Conservation (phyloP, 2,797 vertebrate species). For the Xenops minutus region DNA sequence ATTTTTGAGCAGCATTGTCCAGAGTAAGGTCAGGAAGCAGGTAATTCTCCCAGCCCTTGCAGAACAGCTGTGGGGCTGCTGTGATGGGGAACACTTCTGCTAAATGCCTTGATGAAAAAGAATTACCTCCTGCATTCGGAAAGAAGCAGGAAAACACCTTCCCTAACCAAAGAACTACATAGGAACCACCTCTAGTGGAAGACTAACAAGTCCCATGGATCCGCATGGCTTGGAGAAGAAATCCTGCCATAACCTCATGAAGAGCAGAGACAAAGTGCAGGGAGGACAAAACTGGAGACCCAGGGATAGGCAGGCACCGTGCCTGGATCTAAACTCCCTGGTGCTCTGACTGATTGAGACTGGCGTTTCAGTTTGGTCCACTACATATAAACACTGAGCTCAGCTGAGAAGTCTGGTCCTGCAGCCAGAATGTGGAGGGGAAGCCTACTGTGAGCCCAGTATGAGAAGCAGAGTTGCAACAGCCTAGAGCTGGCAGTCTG, state of each 20-base stretch:
- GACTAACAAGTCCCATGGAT: background rate
- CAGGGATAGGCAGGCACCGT: background rate
- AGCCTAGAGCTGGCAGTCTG: background rate
- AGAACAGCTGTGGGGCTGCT: background rate
- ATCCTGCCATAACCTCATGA: background rate
- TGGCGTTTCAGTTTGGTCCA: background rate
- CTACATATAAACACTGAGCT: constrained; percentile 1
- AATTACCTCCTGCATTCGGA: background rate
- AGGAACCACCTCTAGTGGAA: background rate
- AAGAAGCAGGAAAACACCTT: background rate
- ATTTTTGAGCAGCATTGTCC: background rate
- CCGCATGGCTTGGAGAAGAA: background rate
- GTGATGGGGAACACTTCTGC: background rate
- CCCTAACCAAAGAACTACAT: background rate
- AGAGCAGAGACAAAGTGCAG: background rate
- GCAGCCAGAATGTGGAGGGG: background rate
- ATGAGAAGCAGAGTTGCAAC: background rate
- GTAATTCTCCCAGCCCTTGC: background rate
- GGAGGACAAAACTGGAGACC: background rate
- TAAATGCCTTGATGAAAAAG: background rate
- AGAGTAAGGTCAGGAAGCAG: background rate
- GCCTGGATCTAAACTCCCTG: background rate
- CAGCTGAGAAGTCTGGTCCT: background rate
- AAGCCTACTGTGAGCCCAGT: background rate
- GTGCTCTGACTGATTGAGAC: background rate